Percentiles rank a stretch among this genome's conserved stretches.
These are phyloP conservation scores for Escarpia spicata DNA, from an alignment of 2,888 invertebrate genomes.

Conservation along the genomic window DNA sequence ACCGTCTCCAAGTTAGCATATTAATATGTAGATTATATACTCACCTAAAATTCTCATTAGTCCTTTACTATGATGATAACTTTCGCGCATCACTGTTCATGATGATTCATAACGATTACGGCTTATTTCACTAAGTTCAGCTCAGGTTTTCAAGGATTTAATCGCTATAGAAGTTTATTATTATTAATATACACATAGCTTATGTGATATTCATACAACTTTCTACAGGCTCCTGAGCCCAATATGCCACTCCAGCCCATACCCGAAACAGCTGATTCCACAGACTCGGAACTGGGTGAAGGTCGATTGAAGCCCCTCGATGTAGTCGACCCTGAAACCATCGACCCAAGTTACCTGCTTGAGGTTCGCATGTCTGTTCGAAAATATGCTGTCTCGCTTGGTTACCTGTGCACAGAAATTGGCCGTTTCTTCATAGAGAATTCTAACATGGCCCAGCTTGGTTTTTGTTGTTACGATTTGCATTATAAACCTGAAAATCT, in stretches of 20 bases:
- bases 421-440: background rate
- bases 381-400: background rate
- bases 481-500: background rate
- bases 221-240: conserved; percentile 1
- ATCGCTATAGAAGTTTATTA: too few species aligned
- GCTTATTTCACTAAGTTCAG: too few species aligned
- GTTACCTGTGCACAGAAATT: background rate
- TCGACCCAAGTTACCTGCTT: conserved; percentile 16
- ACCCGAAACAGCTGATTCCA: background rate
- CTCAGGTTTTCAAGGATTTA: too few species aligned
- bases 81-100: too few species aligned
- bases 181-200: background rate
- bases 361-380: conserved; percentile 5
- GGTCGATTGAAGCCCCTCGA: background rate
- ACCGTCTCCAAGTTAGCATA: too few species aligned
- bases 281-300: background rate
- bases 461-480: background rate
- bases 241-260: conserved; percentile 16
- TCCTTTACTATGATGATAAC: too few species aligned
- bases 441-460: background rate
- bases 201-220: background rate
- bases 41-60: too few species aligned
- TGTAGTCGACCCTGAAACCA: background rate
- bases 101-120: too few species aligned
- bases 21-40: too few species aligned